phyloP scores from a whole-genome alignment of 2,888 invertebrate species.

The Drosophila rellima region DNA sequence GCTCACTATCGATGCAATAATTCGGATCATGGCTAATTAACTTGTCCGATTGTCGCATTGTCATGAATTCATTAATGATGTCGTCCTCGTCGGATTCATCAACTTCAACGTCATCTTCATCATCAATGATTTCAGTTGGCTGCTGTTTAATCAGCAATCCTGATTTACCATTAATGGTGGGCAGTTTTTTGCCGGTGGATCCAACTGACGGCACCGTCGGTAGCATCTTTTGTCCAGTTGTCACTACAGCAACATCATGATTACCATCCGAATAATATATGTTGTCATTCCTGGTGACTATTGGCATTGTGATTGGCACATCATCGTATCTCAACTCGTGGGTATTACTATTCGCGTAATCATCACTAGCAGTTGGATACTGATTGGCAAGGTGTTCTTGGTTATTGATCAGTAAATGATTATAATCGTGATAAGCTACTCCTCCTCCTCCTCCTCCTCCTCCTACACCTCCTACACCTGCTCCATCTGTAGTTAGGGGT shows the following conservation, averaged over 20 bases:
- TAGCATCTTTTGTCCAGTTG: constrained; percentile 57
- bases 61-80: constrained; percentile 53
- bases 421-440: constrained; percentile 42
- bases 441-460: constrained; percentile 5
- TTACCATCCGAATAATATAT: constrained; percentile 54
- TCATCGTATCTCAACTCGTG: constrained; percentile 45
- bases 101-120: constrained; percentile 84
- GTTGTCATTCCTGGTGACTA: constrained; percentile 8
- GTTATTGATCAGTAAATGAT: constrained; percentile 37
- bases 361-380: constrained; percentile 62
- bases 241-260: constrained; percentile 30
- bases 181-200: constrained; percentile 84
- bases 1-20: constrained; percentile 84
- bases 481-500: no score
- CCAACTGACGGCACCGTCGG: constrained; percentile 80
- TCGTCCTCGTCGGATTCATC: constrained; percentile 67
- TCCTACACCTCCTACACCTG: no score
- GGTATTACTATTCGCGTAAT: constrained; percentile 78
- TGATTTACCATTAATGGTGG: constrained; percentile 83
- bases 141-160: constrained; percentile 83
- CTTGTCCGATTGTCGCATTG: constrained; percentile 41
- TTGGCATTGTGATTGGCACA: constrained; percentile 18
- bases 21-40: constrained; percentile 52
- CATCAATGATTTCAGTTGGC: constrained; percentile 84
- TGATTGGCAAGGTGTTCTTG: constrained; percentile 46